phyloP scores from a whole-genome alignment of 2,113 vertebrate genomes.

The Corythaeola cristata region DNA sequence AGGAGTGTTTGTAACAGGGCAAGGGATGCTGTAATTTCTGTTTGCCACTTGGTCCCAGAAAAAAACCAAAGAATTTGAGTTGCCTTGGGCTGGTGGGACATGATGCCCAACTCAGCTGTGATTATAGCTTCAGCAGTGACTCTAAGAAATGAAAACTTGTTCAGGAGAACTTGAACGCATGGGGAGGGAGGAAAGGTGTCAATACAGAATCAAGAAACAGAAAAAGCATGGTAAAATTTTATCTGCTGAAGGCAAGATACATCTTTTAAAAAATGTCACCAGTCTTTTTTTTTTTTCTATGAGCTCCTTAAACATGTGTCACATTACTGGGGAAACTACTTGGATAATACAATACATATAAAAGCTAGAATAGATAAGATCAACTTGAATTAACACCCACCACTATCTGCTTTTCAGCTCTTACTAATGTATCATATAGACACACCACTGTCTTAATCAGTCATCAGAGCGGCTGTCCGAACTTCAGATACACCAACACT shows the following conservation, averaged over 20 bases:
- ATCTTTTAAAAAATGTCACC: not conserved
- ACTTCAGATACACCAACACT: not conserved
- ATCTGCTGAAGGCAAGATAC: not conserved
- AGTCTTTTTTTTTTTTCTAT: not conserved
- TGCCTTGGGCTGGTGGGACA: not conserved
- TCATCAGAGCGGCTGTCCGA: not conserved
- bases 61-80: not conserved
- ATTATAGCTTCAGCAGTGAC: not conserved
- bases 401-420: not conserved
- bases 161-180: not conserved
- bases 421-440: not conserved
- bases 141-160: not conserved
- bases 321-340: not conserved
- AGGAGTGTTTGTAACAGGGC: not conserved
- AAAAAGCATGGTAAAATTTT: not conserved
- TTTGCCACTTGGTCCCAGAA: not conserved
- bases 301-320: not conserved
- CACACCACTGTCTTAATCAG: not conserved
- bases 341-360: not conserved
- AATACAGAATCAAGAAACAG: not conserved
- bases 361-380: not conserved
- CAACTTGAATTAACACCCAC: not conserved
- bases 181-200: not conserved
- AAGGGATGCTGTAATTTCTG: conserved; percentile 1
- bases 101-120: not conserved